These are phyloP conservation scores for Tyto alba DNA, from an alignment of 2,113 vertebrate genomes.

Conservation along the genomic window DNA sequence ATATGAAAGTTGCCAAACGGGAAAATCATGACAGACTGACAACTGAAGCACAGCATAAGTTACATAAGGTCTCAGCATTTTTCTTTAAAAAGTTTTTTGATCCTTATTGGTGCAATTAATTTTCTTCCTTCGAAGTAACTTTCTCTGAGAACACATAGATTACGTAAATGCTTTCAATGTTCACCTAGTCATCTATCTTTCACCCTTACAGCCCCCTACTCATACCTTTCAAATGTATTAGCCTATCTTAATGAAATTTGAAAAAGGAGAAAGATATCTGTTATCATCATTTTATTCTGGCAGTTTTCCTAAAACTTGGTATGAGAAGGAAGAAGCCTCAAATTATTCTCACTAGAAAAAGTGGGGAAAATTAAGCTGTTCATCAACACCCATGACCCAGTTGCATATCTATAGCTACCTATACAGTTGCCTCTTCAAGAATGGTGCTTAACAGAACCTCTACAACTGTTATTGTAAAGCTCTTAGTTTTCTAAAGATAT, in stretches of 20 bases:
- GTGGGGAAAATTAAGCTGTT: not conserved
- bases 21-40: not conserved
- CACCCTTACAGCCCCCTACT: not conserved
- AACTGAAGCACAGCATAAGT: not conserved
- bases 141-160: not conserved
- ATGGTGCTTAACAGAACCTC: not conserved
- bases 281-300: not conserved
- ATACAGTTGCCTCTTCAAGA: not conserved
- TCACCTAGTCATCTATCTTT: not conserved
- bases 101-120: not conserved
- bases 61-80: not conserved
- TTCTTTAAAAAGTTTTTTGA: not conserved
- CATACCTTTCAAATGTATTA: not conserved
- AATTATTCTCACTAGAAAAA: not conserved
- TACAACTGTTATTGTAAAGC: accelerated
- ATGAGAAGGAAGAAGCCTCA: not conserved
- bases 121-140: not conserved
- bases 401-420: not conserved
- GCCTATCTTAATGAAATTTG: not conserved
- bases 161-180: not conserved
- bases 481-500: not conserved
- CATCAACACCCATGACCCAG: not conserved
- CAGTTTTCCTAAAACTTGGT: not conserved
- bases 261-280: not conserved
- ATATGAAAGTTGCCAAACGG: not conserved